Percentiles rank a stretch among this genome's conserved stretches.
phyloP scores from a whole-genome alignment of 2,113 vertebrate genomes.

The Larimichthys polyactis region DNA sequence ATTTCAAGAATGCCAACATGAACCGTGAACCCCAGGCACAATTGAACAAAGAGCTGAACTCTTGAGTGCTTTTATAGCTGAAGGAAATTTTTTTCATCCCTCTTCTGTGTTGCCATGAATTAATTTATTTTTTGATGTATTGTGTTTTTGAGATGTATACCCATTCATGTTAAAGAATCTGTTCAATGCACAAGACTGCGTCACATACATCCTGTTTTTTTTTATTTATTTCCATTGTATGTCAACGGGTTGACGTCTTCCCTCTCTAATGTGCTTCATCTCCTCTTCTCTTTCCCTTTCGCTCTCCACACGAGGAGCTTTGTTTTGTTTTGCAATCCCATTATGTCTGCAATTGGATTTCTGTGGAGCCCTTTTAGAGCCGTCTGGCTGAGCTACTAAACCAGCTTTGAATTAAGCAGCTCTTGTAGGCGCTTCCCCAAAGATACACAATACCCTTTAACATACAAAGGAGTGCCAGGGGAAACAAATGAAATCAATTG shows the following conservation, averaged over 20 bases:
- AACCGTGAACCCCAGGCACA: slow-evolving; percentile 60
- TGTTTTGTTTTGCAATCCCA: slow-evolving; percentile 78
- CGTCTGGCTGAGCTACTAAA: slow-evolving; percentile 83
- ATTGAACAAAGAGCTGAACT: slow-evolving; percentile 56
- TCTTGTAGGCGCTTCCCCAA: slow-evolving; percentile 67
- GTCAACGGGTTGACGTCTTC: slow-evolving; percentile 16
- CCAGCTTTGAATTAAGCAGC: slow-evolving; percentile 83
- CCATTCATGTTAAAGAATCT: slow-evolving; percentile 33
- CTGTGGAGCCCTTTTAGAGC: slow-evolving; percentile 78
- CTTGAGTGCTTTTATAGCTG: slow-evolving; percentile 76
- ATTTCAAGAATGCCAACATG: slow-evolving; percentile 62
- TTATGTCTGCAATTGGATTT: slow-evolving; percentile 85
- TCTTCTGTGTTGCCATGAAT: slow-evolving; percentile 39
- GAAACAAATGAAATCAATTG: slow-evolving; percentile 14
- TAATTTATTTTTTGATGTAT: slow-evolving; percentile 21
- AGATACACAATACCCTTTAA: slow-evolving; percentile 64
- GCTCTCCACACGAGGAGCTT: slow-evolving; percentile 56
- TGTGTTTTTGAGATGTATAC: slow-evolving; percentile 40
- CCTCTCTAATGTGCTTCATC: slow-evolving; percentile 16
- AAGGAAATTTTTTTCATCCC: slow-evolving; percentile 61
- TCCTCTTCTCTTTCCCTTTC: slow-evolving; percentile 37
- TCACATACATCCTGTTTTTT: slow-evolving; percentile 4
- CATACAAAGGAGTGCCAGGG: slow-evolving; percentile 12
- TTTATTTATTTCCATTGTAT: slow-evolving; percentile 12
- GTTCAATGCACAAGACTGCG: neutral